These are phyloP conservation scores for Seriola quinqueradiata DNA, from an alignment of 2,113 vertebrate genomes.

Conservation along the genomic window DNA sequence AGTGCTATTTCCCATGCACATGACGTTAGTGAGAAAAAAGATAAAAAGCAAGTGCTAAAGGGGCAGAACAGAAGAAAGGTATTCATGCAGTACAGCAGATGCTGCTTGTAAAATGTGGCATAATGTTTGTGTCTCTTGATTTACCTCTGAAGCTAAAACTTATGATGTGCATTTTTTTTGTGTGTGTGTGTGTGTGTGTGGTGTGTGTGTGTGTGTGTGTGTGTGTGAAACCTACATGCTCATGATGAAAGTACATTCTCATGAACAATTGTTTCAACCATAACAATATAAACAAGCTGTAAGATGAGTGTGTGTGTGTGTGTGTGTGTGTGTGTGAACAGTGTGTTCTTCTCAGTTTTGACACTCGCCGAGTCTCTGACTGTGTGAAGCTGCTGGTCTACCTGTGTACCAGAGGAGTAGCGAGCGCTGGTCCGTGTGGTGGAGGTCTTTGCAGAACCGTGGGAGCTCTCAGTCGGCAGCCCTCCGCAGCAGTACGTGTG, in stretches of 20 bases:
- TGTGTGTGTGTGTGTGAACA: too few species aligned
- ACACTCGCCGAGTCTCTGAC: not conserved
- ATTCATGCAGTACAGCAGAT: slow-evolving; percentile 71
- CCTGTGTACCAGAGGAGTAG: slow-evolving; percentile 99
- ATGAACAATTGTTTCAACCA: not conserved
- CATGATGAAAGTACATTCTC: slow-evolving; percentile 1
- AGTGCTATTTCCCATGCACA: slow-evolving; percentile 65
- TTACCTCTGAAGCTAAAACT: slow-evolving; percentile 30
- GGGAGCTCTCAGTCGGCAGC: slow-evolving; percentile 94
- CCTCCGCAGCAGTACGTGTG: slow-evolving; percentile 96
- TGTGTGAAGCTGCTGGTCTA: slow-evolving; percentile 76
- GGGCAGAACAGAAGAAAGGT: slow-evolving; percentile 63
- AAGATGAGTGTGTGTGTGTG: not conserved
- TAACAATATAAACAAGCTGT: not conserved
- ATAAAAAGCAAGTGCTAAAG: slow-evolving; percentile 71
- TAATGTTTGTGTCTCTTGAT: slow-evolving; percentile 49
- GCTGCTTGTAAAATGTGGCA: slow-evolving; percentile 53
- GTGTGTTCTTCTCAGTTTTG: not conserved
- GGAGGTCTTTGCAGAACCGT: slow-evolving; percentile 95
- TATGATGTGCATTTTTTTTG: slow-evolving; percentile 10
- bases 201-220: not conserved
- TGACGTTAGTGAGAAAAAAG: slow-evolving; percentile 74
- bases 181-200: not conserved
- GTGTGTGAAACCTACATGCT: not conserved
- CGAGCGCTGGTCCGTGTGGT: slow-evolving; percentile 96